Conservation (phyloP, 2,113 vertebrate genomes). For the Podilymbus podiceps region DNA sequence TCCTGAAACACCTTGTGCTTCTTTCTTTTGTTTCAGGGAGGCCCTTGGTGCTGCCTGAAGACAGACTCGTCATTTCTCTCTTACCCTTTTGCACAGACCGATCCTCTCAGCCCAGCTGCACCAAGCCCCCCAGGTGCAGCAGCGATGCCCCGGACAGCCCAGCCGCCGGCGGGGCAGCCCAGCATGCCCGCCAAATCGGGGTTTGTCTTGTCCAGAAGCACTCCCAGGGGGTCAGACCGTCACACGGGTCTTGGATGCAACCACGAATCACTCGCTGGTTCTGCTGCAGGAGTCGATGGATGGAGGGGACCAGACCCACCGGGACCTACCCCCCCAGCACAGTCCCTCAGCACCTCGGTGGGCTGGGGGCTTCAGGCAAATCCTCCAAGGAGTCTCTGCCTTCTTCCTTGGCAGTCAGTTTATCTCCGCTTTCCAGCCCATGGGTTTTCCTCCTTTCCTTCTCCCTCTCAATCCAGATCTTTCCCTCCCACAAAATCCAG, state of each 20-base stretch:
- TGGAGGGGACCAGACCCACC: background rate
- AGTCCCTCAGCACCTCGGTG: background rate
- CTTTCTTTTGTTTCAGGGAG: background rate
- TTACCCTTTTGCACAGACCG: background rate
- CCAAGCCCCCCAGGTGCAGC: background rate
- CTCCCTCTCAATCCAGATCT: background rate
- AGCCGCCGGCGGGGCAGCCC: background rate
- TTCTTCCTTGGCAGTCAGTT: background rate
- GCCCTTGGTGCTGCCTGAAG: background rate
- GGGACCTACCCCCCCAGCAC: background rate
- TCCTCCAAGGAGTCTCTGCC: background rate
- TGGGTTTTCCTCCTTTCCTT: background rate
- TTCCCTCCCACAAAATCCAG: background rate
- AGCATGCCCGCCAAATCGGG: background rate
- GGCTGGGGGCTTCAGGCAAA: background rate
- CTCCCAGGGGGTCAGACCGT: too few relatives aligned
- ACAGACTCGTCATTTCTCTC: background rate
- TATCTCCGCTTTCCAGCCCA: background rate
- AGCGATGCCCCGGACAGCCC: rapidly evolving
- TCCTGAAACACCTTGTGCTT: background rate
- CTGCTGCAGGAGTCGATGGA: background rate
- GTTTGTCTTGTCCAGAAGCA: background rate
- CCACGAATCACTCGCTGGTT: background rate
- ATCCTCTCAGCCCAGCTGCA: background rate
- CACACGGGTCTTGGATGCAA: background rate